Evolutionary conservation across 2,113 vertebrate species (phyloP).

Genomic region (Anoura caudifer): DNA sequence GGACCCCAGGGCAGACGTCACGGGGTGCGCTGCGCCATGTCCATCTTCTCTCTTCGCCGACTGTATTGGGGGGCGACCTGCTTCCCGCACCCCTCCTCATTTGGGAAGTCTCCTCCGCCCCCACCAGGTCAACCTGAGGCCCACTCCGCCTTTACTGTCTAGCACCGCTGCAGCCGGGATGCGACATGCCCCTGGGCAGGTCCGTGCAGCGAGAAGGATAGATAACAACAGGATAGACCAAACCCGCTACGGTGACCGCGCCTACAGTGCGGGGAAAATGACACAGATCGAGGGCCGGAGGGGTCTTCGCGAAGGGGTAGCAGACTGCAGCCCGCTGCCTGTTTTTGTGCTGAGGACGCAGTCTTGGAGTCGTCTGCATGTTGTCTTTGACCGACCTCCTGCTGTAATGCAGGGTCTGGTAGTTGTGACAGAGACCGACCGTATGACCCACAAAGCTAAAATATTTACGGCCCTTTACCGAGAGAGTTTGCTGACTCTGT

Average conservation of each 20-base stretch:
- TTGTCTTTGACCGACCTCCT: neutral
- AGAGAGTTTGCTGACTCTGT: neutral
- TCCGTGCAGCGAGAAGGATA: neutral
- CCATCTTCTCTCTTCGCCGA: neutral
- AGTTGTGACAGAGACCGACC: neutral
- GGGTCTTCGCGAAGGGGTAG: neutral
- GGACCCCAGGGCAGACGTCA: neutral
- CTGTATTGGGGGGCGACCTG: neutral
- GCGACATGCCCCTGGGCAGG: neutral
- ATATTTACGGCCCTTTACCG: neutral
- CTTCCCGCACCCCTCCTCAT: neutral
- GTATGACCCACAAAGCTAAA: neutral
- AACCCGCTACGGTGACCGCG: neutral
- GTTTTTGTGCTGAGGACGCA: neutral
- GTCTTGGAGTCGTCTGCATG: neutral
- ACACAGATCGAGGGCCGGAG: neutral
- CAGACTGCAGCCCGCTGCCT: neutral
- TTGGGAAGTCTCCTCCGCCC: neutral
- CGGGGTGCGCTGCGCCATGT: fast-evolving
- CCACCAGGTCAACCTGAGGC: neutral
- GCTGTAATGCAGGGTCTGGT: neutral
- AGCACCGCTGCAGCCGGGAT: neutral
- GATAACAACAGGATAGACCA: neutral
- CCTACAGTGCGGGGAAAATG: neutral
- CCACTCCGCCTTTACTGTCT: neutral